A percentile compares a stretch with the other conserved stretches of the same genome.
Conservation (phyloP, 2,113 vertebrate species). For the Campylorhamphus procurvoides region DNA sequence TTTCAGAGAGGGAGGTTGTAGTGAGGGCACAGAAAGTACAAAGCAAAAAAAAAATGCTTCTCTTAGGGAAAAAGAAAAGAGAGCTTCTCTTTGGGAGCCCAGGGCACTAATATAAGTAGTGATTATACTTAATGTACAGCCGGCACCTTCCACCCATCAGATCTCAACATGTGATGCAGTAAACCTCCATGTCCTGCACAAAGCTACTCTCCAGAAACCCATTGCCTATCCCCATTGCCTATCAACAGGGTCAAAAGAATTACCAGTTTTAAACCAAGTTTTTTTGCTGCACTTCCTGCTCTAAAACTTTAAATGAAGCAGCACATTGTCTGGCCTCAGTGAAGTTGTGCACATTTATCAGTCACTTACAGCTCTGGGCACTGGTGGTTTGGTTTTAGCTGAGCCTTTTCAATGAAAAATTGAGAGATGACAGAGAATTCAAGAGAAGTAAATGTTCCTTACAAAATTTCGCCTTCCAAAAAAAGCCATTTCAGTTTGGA, state of each 20-base stretch:
- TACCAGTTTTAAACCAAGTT: background rate
- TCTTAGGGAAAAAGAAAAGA: background rate
- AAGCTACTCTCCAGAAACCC: background rate
- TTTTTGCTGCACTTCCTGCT: background rate
- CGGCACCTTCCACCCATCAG: background rate
- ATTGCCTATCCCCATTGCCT: background rate
- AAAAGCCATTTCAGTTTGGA: background rate
- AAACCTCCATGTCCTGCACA: background rate
- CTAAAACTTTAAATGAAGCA: background rate
- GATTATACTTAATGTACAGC: background rate
- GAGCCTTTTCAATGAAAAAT: background rate
- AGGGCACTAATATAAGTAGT: background rate
- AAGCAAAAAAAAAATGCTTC: background rate
- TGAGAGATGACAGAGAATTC: background rate
- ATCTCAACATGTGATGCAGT: background rate
- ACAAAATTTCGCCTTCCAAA: background rate
- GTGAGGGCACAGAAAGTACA: background rate
- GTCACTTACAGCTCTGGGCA: background rate
- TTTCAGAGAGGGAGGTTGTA: background rate
- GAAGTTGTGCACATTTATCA: background rate
- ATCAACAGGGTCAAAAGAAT: no score
- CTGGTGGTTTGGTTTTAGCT: background rate
- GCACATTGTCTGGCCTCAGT: background rate
- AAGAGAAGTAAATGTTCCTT: background rate
- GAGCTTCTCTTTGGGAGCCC: background rate